Percentiles rank a stretch among this genome's conserved stretches.
Evolutionary conservation across 23 tunicate genomes (phyloP).

Genomic region (Botrylloides violaceus): DNA sequence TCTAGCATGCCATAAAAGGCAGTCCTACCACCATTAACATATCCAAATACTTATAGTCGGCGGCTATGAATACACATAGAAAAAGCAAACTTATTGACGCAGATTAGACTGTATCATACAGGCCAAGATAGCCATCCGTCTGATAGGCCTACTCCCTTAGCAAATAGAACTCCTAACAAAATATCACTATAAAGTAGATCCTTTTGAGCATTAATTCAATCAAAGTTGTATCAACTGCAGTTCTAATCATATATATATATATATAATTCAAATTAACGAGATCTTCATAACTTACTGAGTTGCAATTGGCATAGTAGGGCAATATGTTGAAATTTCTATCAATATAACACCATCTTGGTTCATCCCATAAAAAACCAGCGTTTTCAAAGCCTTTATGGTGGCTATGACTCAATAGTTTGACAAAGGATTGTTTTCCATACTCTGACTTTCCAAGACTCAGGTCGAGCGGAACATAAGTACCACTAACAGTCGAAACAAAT

Average conservation of each 20-base stretch:
- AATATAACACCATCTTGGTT: neutral
- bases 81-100: no score
- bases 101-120: no score
- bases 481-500: constrained; percentile 5
- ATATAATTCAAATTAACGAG: neutral
- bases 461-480: constrained; percentile 15
- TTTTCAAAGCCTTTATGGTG: constrained; percentile 6
- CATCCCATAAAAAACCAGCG: constrained; percentile 12
- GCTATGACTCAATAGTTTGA: neutral
- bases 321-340: no score
- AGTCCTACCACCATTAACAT: no score
- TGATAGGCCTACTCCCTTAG: neutral
- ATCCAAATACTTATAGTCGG: no score
- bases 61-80: no score
- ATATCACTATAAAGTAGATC: neutral
- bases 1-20: no score
- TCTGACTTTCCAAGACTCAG: neutral
- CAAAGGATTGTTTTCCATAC: neutral
- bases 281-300: neutral
- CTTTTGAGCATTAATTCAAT: neutral
- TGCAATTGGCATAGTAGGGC: neutral
- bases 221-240: neutral
- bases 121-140: no score
- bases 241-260: neutral
- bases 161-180: neutral